These are phyloP conservation scores for Spialia ferax DNA, from an alignment of 2,888 invertebrate species.

Conservation along the genomic window DNA sequence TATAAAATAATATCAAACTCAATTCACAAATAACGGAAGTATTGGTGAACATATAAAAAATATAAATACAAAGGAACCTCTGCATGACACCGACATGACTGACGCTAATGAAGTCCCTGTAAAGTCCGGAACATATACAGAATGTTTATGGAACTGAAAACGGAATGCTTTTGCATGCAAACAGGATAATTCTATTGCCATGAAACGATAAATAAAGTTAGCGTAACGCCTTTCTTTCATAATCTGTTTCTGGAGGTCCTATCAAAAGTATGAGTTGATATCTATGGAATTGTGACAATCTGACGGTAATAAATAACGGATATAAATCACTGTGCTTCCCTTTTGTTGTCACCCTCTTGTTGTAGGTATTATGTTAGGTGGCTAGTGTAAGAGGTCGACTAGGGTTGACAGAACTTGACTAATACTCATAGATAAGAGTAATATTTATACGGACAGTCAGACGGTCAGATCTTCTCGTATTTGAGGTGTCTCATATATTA, in stretches of 20 bases:
- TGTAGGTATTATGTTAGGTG: conserved; percentile 15
- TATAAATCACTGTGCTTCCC: conserved; percentile 46
- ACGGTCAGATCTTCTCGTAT: too few relatives aligned
- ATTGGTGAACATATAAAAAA: too few relatives aligned
- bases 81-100: too few relatives aligned
- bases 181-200: conserved; percentile 6
- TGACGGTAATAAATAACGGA: conserved; percentile 46
- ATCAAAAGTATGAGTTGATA: conserved; percentile 18
- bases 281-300: conserved; percentile 45
- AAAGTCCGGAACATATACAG: not conserved
- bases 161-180: conserved; percentile 1
- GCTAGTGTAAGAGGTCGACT: not conserved
- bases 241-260: conserved; percentile 22
- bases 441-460: too few relatives aligned
- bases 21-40: too few relatives aligned
- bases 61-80: too few relatives aligned
- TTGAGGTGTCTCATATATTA: too few relatives aligned
- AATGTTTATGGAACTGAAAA: not conserved
- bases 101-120: not conserved
- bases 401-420: not conserved
- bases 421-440: too few relatives aligned
- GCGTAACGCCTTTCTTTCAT: conserved; percentile 14
- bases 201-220: conserved; percentile 13
- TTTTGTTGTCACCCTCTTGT: conserved; percentile 41
- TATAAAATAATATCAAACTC: too few relatives aligned